Percentiles rank a stretch among this genome's conserved stretches.
These are phyloP conservation scores for Minunthozetes semirufus DNA, from an alignment of 2,888 invertebrate species.

Conservation along the genomic window DNA sequence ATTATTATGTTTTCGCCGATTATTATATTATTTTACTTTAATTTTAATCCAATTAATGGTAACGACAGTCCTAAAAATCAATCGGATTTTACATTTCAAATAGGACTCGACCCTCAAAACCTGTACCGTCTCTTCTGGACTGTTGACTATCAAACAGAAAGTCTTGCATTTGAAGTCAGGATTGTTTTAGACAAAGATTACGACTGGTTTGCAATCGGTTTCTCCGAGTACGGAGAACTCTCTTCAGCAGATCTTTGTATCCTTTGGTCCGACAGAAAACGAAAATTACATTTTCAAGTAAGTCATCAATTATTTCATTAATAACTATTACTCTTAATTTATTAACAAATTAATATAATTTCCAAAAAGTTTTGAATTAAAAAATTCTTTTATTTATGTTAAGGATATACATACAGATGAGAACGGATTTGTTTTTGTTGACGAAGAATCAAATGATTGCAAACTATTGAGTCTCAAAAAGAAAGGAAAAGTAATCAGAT, in stretches of 20 bases:
- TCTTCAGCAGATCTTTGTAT: constrained; percentile 73
- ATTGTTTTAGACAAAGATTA: constrained; percentile 43
- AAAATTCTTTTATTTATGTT: background rate
- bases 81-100: constrained; percentile 30
- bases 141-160: constrained; percentile 50
- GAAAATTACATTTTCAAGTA: constrained; percentile 54
- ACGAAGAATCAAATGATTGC: constrained; percentile 65
- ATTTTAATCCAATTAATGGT: background rate
- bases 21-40: constrained; percentile 7
- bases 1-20: constrained; percentile 21
- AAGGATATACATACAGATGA: constrained; percentile 67
- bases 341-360: too few species aligned
- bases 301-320: background rate
- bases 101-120: constrained; percentile 41
- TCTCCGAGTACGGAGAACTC: constrained; percentile 69
- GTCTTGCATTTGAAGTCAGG: constrained; percentile 49
- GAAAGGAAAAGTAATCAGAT: constrained; percentile 57
- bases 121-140: constrained; percentile 51
- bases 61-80: background rate
- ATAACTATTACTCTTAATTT: too few species aligned
- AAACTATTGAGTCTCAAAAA: constrained; percentile 53
- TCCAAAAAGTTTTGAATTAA: background rate
- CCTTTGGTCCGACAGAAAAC: constrained; percentile 60
- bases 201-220: constrained; percentile 74
- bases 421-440: constrained; percentile 60